These are phyloP conservation scores for Clistopyga incitator DNA, from an alignment of 2,888 invertebrate species.

Conservation along the genomic window DNA sequence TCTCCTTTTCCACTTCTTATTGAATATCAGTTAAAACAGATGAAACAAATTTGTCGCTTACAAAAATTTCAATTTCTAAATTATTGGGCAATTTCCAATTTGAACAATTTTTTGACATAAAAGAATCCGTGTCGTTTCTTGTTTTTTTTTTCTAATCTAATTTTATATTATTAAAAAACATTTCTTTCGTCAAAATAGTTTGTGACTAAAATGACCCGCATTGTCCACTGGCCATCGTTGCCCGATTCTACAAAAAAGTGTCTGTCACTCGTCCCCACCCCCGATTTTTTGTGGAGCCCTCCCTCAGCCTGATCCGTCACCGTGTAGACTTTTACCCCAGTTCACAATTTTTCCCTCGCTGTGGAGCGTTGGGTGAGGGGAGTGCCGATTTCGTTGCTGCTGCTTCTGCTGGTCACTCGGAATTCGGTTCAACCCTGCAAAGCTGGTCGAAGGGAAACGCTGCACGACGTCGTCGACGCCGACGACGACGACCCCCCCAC, in stretches of 20 bases:
- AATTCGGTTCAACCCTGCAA: conserved; percentile 41
- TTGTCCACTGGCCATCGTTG: background rate
- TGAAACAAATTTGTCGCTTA: too few species aligned
- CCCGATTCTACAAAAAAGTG: conserved; percentile 14
- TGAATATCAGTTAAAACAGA: too few species aligned
- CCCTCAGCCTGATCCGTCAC: conserved; percentile 41
- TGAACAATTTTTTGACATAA: too few species aligned
- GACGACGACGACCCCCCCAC: background rate
- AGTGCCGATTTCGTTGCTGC: conserved; percentile 27
- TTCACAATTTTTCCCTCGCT: conserved; percentile 64
- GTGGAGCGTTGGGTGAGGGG: conserved; percentile 15
- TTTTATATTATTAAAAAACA: background rate
- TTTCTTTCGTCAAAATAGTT: background rate
- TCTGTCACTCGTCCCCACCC: conserved; percentile 46
- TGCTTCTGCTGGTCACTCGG: conserved; percentile 52
- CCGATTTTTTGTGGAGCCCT: conserved; percentile 28
- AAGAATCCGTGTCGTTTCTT: background rate
- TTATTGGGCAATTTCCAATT: too few species aligned
- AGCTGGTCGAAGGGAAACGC: background rate
- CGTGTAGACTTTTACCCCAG: conserved; percentile 66
- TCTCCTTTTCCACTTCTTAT: too few species aligned
- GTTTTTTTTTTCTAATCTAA: background rate
- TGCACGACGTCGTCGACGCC: background rate
- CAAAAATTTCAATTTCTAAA: too few species aligned
- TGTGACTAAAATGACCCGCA: conserved; percentile 4